Conservation (phyloP, 2,888 invertebrate genomes). For the Omphaloscelis lunosa region DNA sequence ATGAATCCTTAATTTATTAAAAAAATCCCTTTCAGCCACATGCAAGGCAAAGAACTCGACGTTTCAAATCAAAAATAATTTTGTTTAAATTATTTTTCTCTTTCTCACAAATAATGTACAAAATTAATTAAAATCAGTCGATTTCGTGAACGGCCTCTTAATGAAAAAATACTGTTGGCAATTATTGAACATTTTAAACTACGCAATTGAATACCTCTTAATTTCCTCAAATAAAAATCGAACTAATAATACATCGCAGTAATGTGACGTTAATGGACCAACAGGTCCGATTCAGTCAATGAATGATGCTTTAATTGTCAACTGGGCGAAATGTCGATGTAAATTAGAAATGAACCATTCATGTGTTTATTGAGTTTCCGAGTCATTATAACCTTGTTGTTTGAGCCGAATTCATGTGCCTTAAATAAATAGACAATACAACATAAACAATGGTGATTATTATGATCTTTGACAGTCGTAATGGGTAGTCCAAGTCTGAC, state of each 20-base stretch:
- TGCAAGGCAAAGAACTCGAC: too few relatives aligned
- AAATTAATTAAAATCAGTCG: too few relatives aligned
- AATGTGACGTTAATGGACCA: conserved; percentile 15
- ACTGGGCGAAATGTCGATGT: conserved; percentile 41
- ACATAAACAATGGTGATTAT: neutral
- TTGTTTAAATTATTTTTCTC: too few relatives aligned
- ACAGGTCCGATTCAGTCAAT: conserved; percentile 30
- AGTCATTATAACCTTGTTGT: conserved; percentile 46
- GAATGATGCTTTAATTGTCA: conserved; percentile 58
- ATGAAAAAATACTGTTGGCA: too few relatives aligned
- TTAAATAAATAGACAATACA: conserved; percentile 7
- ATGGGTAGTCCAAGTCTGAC: neutral
- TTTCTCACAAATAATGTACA: too few relatives aligned
- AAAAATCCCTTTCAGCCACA: too few relatives aligned
- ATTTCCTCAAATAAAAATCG: neutral
- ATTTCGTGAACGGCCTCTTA: too few relatives aligned
- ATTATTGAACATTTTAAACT: neutral
- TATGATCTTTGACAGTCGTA: neutral
- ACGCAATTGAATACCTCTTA: too few relatives aligned
- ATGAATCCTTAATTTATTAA: too few relatives aligned
- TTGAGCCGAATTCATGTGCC: conserved; percentile 4
- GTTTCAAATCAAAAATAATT: too few relatives aligned
- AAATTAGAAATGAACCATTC: conserved; percentile 68
- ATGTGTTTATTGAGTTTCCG: conserved; percentile 55
- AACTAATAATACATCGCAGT: neutral